A percentile compares a stretch with the other conserved stretches of the same genome.
These are phyloP conservation scores for Falco peregrinus DNA, from an alignment of 2,797 vertebrate species.

Conservation along the genomic window DNA sequence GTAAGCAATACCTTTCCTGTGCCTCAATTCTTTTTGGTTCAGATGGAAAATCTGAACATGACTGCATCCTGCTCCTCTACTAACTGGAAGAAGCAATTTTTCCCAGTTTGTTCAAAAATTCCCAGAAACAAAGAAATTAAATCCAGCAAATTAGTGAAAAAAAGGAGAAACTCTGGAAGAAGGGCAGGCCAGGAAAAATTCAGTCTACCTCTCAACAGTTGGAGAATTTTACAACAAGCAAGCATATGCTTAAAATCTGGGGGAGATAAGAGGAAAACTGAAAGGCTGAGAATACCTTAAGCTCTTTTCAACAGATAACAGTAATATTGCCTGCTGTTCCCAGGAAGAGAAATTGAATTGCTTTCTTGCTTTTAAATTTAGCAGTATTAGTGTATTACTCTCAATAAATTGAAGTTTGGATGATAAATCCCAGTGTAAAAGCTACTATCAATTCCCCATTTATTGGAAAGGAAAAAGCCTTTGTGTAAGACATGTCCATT, in stretches of 20 bases:
- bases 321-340: constrained; percentile 23
- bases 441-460: background rate
- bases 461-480: background rate
- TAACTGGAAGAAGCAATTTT: background rate
- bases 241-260: background rate
- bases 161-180: background rate
- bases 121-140: background rate
- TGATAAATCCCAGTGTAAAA: constrained; percentile 17
- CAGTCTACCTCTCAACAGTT: background rate
- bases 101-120: background rate
- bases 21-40: background rate
- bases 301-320: constrained; percentile 10
- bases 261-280: background rate
- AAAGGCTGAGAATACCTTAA: constrained; percentile 7
- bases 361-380: constrained; percentile 38
- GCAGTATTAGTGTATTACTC: constrained; percentile 14
- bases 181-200: background rate
- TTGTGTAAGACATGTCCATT: background rate
- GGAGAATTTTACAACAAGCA: background rate
- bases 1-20: background rate
- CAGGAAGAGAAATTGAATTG: constrained; percentile 25
- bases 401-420: constrained; percentile 23
- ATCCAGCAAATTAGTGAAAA: background rate
- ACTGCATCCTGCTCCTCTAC: background rate
- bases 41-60: background rate